These are phyloP conservation scores for Dicaeum eximium DNA, from an alignment of 2,113 vertebrate species.

Conservation along the genomic window DNA sequence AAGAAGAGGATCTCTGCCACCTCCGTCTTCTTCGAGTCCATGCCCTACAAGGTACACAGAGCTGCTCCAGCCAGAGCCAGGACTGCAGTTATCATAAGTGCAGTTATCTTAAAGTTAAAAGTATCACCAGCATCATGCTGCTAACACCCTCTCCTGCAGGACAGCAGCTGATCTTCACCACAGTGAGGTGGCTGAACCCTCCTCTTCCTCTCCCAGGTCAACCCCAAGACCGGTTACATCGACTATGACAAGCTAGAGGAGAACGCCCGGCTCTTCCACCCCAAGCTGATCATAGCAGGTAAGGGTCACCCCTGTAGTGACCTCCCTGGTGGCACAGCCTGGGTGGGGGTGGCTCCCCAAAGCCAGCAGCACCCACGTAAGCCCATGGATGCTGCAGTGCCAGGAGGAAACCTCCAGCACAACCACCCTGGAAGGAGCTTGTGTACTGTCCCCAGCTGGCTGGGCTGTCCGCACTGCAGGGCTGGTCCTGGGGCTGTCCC, in stretches of 20 bases:
- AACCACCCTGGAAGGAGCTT: background rate
- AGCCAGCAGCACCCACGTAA: background rate
- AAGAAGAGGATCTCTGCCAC: constrained; percentile 98
- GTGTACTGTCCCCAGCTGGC: background rate
- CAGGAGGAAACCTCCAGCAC: background rate
- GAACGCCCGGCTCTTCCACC: constrained; percentile 90
- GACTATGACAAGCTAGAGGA: constrained; percentile 89
- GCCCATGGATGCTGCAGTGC: background rate
- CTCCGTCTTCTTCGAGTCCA: constrained; percentile 96
- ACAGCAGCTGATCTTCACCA: background rate
- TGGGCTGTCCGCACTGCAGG: background rate
- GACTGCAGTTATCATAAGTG: rapidly evolving
- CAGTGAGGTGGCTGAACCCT: background rate
- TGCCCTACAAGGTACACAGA: constrained; percentile 91
- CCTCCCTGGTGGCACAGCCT: background rate
- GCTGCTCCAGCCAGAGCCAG: background rate
- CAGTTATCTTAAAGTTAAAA: background rate
- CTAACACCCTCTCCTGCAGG: background rate
- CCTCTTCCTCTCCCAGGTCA: constrained; percentile 75
- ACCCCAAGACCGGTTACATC: constrained; percentile 89
- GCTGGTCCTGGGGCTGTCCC: background rate
- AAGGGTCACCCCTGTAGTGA: rapidly evolving
- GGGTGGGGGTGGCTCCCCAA: background rate
- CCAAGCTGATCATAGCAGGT: constrained; percentile 94
- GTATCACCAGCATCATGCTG: rapidly evolving